phyloP scores from a whole-genome alignment of 1,140 invertebrate genomes.

The Battus philenor region DNA sequence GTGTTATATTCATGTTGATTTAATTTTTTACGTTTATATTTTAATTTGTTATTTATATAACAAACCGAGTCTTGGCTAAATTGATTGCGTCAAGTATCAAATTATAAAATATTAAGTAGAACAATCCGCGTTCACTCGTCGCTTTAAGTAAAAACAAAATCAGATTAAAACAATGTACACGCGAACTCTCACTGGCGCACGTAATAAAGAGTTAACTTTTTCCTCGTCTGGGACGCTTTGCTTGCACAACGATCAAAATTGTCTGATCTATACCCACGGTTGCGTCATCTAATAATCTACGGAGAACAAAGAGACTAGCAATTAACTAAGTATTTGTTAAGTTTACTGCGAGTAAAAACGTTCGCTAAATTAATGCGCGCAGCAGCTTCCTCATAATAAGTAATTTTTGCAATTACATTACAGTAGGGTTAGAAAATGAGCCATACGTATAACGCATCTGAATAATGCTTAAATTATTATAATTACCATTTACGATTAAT shows the following conservation, averaged over 20 bases:
- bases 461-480: slow-evolving; percentile 10
- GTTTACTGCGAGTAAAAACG: slow-evolving; percentile 52
- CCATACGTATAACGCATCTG: slow-evolving; percentile 27
- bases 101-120: slow-evolving; percentile 19
- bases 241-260: slow-evolving; percentile 55
- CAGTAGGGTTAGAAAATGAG: slow-evolving; percentile 34
- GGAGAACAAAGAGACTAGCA: slow-evolving; percentile 57
- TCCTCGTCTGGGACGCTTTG: slow-evolving; percentile 26
- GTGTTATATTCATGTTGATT: too few relatives aligned
- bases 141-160: slow-evolving; percentile 40
- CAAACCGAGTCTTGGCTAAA: too few relatives aligned
- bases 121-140: slow-evolving; percentile 22
- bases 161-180: slow-evolving; percentile 41
- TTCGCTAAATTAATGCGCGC: slow-evolving; percentile 56
- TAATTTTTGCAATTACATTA: slow-evolving; percentile 68
- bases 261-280: slow-evolving; percentile 43
- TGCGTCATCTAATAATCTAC: slow-evolving; percentile 57
- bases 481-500: slow-evolving; percentile 4
- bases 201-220: slow-evolving; percentile 32
- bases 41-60: too few relatives aligned
- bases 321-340: slow-evolving; percentile 69
- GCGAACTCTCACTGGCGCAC: slow-evolving; percentile 33
- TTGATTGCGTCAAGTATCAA: too few relatives aligned
- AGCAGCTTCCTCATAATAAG: slow-evolving; percentile 65
- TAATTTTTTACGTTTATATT: too few relatives aligned